phyloP scores from a whole-genome alignment of 1,140 invertebrate genomes.

The Scaptomyza montana region DNA sequence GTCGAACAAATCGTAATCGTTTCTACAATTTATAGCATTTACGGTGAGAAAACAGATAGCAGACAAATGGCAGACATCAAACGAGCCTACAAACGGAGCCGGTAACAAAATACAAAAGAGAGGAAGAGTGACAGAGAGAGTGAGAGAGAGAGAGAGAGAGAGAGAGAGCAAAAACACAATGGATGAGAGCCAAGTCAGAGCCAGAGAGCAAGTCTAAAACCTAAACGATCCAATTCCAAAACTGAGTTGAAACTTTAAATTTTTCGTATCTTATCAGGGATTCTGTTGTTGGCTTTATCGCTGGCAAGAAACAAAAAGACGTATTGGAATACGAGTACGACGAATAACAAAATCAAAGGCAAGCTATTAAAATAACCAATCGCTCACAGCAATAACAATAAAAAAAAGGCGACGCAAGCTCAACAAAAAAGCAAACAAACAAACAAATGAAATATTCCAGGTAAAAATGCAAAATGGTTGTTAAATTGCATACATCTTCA shows the following conservation, averaged over 20 bases:
- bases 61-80: slow-evolving; percentile 35
- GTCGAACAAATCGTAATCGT: slow-evolving; percentile 45
- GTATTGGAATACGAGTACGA: slow-evolving; percentile 26
- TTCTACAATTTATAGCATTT: slow-evolving; percentile 50
- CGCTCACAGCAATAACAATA: slow-evolving; percentile 31
- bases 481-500: neutral
- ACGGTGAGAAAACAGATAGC: slow-evolving; percentile 48
- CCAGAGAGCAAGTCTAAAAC: slow-evolving; percentile 21
- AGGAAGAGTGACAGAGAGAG: neutral
- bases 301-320: slow-evolving; percentile 57
- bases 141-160: neutral
- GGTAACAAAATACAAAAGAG: slow-evolving; percentile 13
- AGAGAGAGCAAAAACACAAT: neutral
- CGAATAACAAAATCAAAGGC: slow-evolving; percentile 44
- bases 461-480: slow-evolving; percentile 6
- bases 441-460: slow-evolving; percentile 20
- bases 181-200: neutral
- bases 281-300: slow-evolving; percentile 67
- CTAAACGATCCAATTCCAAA: slow-evolving; percentile 35
- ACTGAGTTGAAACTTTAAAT: slow-evolving; percentile 20
- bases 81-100: slow-evolving; percentile 44
- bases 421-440: neutral
- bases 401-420: slow-evolving; percentile 20
- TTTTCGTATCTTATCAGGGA: slow-evolving; percentile 72
- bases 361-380: slow-evolving; percentile 48